Conservation (phyloP, 2,797 vertebrate species). For the Propithecus perrieri region DNA sequence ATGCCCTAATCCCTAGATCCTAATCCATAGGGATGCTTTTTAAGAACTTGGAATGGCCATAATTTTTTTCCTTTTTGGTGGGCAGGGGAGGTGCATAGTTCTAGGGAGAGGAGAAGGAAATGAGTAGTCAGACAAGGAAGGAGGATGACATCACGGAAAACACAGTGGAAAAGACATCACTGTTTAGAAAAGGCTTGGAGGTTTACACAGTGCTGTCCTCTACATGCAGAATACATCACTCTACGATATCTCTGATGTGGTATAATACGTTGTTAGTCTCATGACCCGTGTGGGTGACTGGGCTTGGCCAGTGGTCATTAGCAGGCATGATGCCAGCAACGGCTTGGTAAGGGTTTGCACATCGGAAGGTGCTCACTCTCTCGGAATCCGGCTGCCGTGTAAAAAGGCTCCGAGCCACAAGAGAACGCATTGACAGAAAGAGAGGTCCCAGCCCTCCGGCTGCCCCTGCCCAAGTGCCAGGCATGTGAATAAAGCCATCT, state of each 20-base stretch:
- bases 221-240: neutral
- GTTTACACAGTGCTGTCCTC: neutral
- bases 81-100: neutral
- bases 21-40: neutral
- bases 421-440: neutral
- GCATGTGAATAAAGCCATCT: neutral
- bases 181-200: neutral
- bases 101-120: neutral
- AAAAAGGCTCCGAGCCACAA: neutral
- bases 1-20: neutral
- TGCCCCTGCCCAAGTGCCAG: neutral
- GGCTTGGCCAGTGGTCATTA: neutral
- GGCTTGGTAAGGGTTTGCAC: neutral
- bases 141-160: neutral
- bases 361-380: neutral
- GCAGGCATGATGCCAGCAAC: neutral
- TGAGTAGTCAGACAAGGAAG: neutral
- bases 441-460: neutral
- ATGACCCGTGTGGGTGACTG: neutral
- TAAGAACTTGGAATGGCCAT: neutral
- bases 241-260: neutral
- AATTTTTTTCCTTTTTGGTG: neutral
- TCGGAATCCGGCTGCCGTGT: neutral
- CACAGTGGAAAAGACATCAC: neutral
- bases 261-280: neutral